phyloP scores from a whole-genome alignment of 2,113 vertebrate genomes.

The Erpornis zantholeuca region DNA sequence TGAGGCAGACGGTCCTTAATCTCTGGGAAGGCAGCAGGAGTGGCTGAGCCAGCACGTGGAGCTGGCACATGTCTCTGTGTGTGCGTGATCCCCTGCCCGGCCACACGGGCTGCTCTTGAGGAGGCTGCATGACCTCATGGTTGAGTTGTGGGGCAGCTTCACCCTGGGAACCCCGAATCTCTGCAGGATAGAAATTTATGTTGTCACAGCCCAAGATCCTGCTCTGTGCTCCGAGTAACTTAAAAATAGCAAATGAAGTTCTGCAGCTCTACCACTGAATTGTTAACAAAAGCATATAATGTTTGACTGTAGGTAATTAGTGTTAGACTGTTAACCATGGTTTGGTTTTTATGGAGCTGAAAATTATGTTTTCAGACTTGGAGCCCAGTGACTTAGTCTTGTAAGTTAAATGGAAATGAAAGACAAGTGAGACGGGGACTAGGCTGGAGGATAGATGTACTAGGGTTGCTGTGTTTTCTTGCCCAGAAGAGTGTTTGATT shows the following conservation, averaged over 20 bases:
- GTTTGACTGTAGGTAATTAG: neutral
- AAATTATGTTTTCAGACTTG: neutral
- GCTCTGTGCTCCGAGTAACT: neutral
- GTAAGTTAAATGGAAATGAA: neutral
- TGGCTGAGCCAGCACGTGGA: neutral
- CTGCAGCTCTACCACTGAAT: neutral
- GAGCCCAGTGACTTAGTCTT: neutral
- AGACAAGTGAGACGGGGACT: neutral
- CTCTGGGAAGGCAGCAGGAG: neutral
- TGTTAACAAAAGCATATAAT: neutral
- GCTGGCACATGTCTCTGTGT: fast-evolving
- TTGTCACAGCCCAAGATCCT: neutral
- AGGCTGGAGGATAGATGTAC: neutral
- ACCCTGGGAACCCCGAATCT: neutral
- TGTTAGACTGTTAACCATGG: neutral
- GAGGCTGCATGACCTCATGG: fast-evolving
- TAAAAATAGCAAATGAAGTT: neutral
- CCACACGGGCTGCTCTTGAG: neutral
- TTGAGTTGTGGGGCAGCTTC: neutral
- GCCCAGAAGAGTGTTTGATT: neutral
- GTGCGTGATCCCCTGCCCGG: neutral
- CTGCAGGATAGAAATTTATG: neutral
- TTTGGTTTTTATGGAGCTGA: neutral
- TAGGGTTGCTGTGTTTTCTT: neutral
- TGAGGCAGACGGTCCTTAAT: neutral